Evolutionary conservation across 2,797 vertebrate genomes (phyloP), one percentile per base, ranked within the genome.

Genomic region (Lophius americanus): DNA sequence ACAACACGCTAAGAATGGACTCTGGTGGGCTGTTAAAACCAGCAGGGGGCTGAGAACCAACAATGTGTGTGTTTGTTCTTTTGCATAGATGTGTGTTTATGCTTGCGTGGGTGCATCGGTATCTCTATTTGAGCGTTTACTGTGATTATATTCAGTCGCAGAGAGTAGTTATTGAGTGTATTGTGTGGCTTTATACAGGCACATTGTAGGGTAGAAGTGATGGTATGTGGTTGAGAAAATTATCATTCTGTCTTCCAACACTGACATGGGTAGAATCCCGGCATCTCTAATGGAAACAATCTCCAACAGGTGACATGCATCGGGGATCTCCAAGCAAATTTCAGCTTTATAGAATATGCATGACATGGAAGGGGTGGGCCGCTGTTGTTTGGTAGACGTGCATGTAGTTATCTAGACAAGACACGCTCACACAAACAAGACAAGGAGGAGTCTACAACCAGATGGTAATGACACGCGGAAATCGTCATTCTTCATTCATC

Each of bases 21-120:
- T 87, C 78, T 86, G 89, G 85, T 88, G 85, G 86, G 84, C 91
- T 88, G 83, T 90, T 91, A 87, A 90, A 88, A 82, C 75, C 89
- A 89, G 86, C 86, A 68, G 88, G 86, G 86, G 84, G 68, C 76
- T 84, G 86, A 88, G 85, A 88, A 85, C 81, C 83, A 75, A 67
- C 68, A 57, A 41, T 80, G 74, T 86, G 82, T 80, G 74, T 60
- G 48, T 81, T 75, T 78, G 73, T 61, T 49, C 38, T 9, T 59
- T 47, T 71, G 55, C 64, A 4, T 12, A 13, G 1, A 51, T 64
- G 46, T 51, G 37, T 52, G 33, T 57, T 51, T 42, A 60, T 49
- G 39, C 10, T 5, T 52, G 58, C 59, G 73, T 57, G 73, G 39
- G 63, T 62, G 57, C 68, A 53, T 72, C 10, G 0, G 62, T 80